Evolutionary conservation across 2,888 invertebrate genomes (phyloP).

Genomic region (Perithous albicinctus): DNA sequence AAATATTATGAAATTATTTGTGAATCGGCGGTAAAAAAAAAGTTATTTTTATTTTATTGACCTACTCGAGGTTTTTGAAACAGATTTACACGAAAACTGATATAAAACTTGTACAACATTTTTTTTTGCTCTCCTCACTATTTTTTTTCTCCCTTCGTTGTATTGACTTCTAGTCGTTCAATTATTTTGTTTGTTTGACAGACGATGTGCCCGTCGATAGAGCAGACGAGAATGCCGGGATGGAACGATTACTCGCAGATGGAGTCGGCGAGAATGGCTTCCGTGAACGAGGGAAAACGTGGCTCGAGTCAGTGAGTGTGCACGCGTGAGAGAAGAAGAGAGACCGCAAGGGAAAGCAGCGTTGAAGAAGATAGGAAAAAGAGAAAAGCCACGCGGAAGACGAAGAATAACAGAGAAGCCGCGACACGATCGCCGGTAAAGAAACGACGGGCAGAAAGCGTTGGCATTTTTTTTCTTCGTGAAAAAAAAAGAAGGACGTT

Average conservation of each 20-base stretch:
- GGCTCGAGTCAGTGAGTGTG: slow-evolving; percentile 76
- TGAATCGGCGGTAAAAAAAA: no score
- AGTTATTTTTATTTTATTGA: no score
- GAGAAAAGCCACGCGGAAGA: slow-evolving; percentile 37
- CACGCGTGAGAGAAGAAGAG: slow-evolving; percentile 18
- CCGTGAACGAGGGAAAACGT: slow-evolving; percentile 81
- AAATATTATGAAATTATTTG: no score
- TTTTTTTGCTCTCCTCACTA: no score
- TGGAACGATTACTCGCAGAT: slow-evolving; percentile 79
- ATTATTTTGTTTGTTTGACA: slow-evolving; percentile 57
- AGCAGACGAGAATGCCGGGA: slow-evolving; percentile 81
- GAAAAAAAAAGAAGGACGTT: slow-evolving; percentile 28
- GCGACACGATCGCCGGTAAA: neutral
- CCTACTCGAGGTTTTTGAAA: no score
- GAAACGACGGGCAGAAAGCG: slow-evolving; percentile 5
- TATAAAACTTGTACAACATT: neutral
- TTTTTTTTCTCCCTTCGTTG: neutral
- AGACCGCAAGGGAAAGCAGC: slow-evolving; percentile 36
- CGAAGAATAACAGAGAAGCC: slow-evolving; percentile 14
- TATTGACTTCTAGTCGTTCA: neutral
- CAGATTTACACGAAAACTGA: no score
- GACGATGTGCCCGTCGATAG: slow-evolving; percentile 78
- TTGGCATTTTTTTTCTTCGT: slow-evolving; percentile 34
- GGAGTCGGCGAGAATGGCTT: slow-evolving; percentile 80
- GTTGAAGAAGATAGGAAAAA: slow-evolving; percentile 23